phyloP scores from a whole-genome alignment of 2,888 invertebrate genomes.

The Morinoia aosen region DNA sequence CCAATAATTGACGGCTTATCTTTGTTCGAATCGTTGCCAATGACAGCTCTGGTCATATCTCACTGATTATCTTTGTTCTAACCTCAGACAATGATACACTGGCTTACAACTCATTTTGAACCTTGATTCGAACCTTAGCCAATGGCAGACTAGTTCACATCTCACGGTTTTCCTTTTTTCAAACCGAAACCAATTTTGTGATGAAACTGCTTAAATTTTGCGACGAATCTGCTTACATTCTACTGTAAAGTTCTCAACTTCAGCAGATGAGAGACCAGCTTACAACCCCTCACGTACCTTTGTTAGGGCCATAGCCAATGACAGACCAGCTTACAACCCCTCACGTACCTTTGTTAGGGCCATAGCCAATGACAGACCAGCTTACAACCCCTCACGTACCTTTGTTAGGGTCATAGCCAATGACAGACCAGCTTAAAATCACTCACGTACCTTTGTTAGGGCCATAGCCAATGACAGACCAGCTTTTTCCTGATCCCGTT shows the following conservation, averaged over 20 bases:
- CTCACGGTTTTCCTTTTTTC: background rate
- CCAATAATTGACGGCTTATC: background rate
- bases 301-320: slow-evolving; percentile 75
- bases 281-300: background rate
- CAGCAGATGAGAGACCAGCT: background rate
- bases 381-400: slow-evolving; percentile 69
- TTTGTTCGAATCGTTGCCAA: background rate
- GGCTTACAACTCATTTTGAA: too few relatives aligned
- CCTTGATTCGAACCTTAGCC: background rate
- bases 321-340: slow-evolving; percentile 73
- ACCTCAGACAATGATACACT: too few relatives aligned
- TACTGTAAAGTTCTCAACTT: too few relatives aligned
- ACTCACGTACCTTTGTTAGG: slow-evolving; percentile 73
- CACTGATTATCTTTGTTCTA: background rate
- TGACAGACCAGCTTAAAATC: slow-evolving; percentile 74
- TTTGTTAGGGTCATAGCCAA: slow-evolving; percentile 75
- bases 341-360: slow-evolving; percentile 72
- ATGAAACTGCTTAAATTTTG: too few relatives aligned
- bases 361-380: slow-evolving; percentile 76
- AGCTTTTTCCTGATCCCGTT: slow-evolving; percentile 76
- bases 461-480: slow-evolving; percentile 76
- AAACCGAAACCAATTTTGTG: too few relatives aligned
- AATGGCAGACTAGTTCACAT: background rate
- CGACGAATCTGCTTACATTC: too few relatives aligned
- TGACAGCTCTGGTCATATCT: background rate